Base-by-base conservation (phyloP, 2,797 vertebrate genomes). In the Falco cherrug region DNA sequence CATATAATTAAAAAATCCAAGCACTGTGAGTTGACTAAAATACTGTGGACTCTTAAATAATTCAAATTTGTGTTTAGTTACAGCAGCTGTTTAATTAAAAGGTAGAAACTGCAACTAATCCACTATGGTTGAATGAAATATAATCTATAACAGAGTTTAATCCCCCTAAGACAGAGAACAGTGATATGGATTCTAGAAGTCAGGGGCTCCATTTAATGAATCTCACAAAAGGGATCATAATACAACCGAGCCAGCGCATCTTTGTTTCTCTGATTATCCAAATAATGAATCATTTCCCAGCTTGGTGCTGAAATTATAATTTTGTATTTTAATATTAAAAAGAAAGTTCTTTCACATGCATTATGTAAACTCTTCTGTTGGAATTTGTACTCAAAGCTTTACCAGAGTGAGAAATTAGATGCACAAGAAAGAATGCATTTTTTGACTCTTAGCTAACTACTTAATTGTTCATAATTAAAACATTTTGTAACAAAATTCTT, bases 1-100 rank as follows among this genome's bases (percentile, higher is more conserved):
- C 91, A 94, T 91, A 97, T 98, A 98, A 98, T 98, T 98, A 98
- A 98, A 98, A 98, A 97, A 97, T 95, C 92, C 76, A 97, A 97
- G 95, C 75, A 59, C 84, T 95, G 89, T 81, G 73, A 95, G 95
- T 95, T 96, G 97, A 97, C 95, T 96, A 95, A 96, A 98, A 96
- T 97, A 97, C 97, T 96, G 96, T 87, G 86, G 79, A 95, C 96
- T 98, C 93, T 96, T 98, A 98, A 98, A 98, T 98, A 98, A 98
- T 98, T 98, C 95, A 98, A 95, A 97, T 98, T 97, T 96, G 94
- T 98, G 97, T 98, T 98, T 98, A 97, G 95, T 92, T 69, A 97
- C 92, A 97, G 96, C 97, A 98, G 97, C 97, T 98, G 97, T 97
- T 98, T 98, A 98, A 98, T 98, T 98, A 98, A 98, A 98, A 98